Evolutionary conservation across 2,888 invertebrate genomes (phyloP), one percentile per base, ranked within the genome.

Genomic region (Selenia dentaria): DNA sequence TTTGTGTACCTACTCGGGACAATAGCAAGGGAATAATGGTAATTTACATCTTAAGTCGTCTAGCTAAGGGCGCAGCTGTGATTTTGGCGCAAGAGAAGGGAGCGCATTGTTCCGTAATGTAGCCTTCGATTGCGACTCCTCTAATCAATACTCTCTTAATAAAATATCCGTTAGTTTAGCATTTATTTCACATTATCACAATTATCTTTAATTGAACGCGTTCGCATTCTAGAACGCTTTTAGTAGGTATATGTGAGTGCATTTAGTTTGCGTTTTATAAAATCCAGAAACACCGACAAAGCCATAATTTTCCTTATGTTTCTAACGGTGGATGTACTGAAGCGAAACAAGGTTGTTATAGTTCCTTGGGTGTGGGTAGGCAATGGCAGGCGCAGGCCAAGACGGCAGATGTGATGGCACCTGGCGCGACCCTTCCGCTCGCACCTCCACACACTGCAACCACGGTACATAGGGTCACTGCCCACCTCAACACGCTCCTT

Each of bases 41-140:
- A 88, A 90, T 90, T 89, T 87, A 82, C 87, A 90, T 89, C 89
- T 89, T 88, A 87, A 83, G 88, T 84, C 86, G 80, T 76, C 81
- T 79, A 79, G 75, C 64, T 78, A 78, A 85, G 80, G 79, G 79
- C 79, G 83, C 89, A 89, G 89, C 90, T 90, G 90, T 81, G 71
- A 76, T 74, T 83, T 81, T 63, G 76, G 80, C 65, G 76, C 59
- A 59, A 66, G 68, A 70, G 64, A 62, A 70, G 62, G 65, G 65
- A 67, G 51, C 46, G 63, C 61, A 70, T 80, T 83, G 71, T 79
- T 68, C 58, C 45, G 54, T 40, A 51, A 68, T 62, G 65, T 64
- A 62, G 60, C 68, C 57, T 71, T 72, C 73, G 73, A 77, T 76
- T 66, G 57, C 62, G 62, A 70, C 59, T 64, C 54, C 35, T 57